Evolutionary conservation across 2,113 vertebrate genomes (phyloP), one percentile per base, ranked within the genome.

Genomic region (Gallinago undulata): DNA sequence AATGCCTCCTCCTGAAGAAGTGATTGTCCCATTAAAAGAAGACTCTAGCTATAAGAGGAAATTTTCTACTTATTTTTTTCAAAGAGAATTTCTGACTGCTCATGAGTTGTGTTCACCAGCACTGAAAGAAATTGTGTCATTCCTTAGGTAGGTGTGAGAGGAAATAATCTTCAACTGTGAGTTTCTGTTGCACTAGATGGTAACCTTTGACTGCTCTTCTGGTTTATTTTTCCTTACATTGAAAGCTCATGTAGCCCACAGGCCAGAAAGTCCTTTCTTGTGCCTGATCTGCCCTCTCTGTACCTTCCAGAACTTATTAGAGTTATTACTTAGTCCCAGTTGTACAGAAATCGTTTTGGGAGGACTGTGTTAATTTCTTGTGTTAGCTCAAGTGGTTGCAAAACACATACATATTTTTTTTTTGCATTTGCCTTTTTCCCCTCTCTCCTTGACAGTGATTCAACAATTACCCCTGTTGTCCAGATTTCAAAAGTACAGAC

Each of bases 341-440:
- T 63, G 23, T 10, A 37, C 19, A 74, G 68, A 59, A 67, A 15
- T 21, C 39, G 21, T 7, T 22, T 68, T 67, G 45, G 41, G 30
- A 74, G 41, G 18, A 35, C 27, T 39, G 31, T 8, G 0, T 50
- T 77, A 2, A 2, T 63, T 57, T 43, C 51, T 48, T 22, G 57
- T 43, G 27, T 66, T 28, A 27, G 70, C 76, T 75, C 5, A 6
- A 9, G 31, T 31, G 33, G 47, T 87, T 90, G 73, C 80, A 45
- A 6, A 37, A 60, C 24, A 24, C 10, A 2, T 23, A 1, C 7
- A 0, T 10, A 0, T 22, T 76, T 78, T 43, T 22, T 76, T 78
- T 43, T 39, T 35, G 35, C 43, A 57, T 62, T 72, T 78, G 56
- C 33, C 69, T 24, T 43, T 30, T 18, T 14, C 39, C 45, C 66